phyloP scores from a whole-genome alignment of 2,113 vertebrate species.

The Prinia subflava region DNA sequence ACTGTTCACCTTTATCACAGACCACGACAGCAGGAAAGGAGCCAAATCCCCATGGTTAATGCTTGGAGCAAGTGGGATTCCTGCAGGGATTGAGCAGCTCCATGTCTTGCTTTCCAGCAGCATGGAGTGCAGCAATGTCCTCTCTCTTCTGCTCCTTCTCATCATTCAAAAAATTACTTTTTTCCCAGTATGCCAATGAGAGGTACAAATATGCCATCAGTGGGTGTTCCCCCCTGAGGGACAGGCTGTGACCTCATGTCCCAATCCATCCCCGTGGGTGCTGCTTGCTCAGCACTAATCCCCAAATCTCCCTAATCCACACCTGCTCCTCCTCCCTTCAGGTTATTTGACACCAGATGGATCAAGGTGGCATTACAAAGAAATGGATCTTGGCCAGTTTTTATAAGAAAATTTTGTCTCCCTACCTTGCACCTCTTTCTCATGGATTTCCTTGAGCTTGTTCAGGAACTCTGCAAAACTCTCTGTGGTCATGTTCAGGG shows the following conservation, averaged over 20 bases:
- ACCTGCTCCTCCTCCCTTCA: neutral
- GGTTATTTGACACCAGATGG: neutral
- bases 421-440: constrained; percentile 87
- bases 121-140: neutral
- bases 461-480: constrained; percentile 83
- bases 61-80: neutral
- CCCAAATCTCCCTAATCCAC: neutral
- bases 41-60: accelerated
- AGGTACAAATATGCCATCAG: neutral
- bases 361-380: neutral
- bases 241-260: neutral
- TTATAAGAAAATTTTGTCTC: neutral
- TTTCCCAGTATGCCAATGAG: neutral
- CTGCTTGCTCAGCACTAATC: neutral
- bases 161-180: neutral
- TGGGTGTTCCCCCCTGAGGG: neutral
- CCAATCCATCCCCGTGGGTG: neutral
- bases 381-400: neutral
- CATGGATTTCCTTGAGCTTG: constrained; percentile 86
- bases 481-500: constrained; percentile 68
- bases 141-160: neutral
- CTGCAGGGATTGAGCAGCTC: neutral
- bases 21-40: neutral
- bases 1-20: neutral
- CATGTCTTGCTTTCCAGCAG: neutral